Evolutionary conservation across 1,140 invertebrate genomes (phyloP).

Genomic region (Zaprionus lachaisei): DNA sequence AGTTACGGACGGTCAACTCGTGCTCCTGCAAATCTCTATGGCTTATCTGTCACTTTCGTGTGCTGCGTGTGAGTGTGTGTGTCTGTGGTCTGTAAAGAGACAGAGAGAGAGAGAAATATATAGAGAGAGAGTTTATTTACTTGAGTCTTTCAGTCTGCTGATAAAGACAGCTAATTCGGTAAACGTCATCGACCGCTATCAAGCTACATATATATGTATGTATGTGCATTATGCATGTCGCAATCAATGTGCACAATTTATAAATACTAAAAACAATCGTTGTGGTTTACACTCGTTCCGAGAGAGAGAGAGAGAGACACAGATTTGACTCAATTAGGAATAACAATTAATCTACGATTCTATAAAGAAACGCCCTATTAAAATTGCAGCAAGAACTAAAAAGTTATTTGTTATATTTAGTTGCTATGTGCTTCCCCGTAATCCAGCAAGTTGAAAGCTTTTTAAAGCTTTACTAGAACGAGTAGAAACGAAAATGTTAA

Average conservation of each 20-base stretch:
- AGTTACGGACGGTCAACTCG: slow-evolving; percentile 40
- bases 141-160: background rate
- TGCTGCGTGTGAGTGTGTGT: slow-evolving; percentile 13
- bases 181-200: slow-evolving; percentile 23
- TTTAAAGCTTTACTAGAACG: no score
- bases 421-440: no score
- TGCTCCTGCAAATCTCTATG: background rate
- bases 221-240: slow-evolving; percentile 27
- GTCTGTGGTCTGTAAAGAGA: slow-evolving; percentile 24
- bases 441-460: no score
- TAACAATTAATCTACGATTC: background rate
- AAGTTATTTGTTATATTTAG: background rate
- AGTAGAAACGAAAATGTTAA: background rate
- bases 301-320: background rate
- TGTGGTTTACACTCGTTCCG: background rate
- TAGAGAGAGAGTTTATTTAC: background rate
- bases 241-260: background rate
- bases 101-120: background rate
- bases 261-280: background rate
- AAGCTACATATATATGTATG: background rate
- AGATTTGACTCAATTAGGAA: background rate
- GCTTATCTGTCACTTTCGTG: background rate
- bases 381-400: background rate
- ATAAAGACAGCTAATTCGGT: slow-evolving; percentile 8
- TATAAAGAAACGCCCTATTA: slow-evolving; percentile 19